These are phyloP conservation scores for Zygogramma bicolorata DNA, from an alignment of 2,888 invertebrate genomes.

Conservation along the genomic window DNA sequence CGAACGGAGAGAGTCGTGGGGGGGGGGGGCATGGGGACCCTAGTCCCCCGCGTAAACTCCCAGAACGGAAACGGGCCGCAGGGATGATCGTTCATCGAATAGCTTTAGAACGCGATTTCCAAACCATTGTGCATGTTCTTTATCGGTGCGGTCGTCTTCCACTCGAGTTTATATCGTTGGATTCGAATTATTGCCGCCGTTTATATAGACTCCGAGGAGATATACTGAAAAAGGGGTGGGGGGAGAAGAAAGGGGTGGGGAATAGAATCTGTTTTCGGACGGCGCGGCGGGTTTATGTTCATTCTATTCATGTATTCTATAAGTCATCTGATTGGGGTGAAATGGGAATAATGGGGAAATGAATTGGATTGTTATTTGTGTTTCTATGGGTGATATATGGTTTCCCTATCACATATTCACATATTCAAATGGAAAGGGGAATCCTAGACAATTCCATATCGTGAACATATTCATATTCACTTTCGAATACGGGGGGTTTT, in stretches of 20 bases:
- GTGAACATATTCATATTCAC: no score
- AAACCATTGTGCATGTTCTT: constrained; percentile 57
- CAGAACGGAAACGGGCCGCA: constrained; percentile 49
- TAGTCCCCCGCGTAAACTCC: constrained; percentile 47
- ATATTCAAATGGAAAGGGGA: no score
- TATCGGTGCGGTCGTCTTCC: constrained; percentile 55
- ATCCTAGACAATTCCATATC: no score
- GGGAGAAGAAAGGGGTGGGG: background rate
- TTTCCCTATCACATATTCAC: no score
- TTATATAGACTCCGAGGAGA: constrained; percentile 37
- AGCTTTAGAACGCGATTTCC: constrained; percentile 53
- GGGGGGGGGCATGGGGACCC: constrained; percentile 29
- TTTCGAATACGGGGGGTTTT: no score
- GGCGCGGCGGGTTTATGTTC: background rate
- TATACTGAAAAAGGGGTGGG: constrained; percentile 21
- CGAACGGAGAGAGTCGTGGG: no score
- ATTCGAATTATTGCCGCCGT: constrained; percentile 47
- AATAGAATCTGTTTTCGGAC: background rate
- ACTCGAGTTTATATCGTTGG: constrained; percentile 54
- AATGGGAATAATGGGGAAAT: background rate
- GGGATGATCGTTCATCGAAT: constrained; percentile 54
- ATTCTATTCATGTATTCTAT: constrained; percentile 4
- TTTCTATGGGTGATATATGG: no score
- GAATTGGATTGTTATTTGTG: background rate
- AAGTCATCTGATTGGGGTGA: background rate